Evolutionary conservation across 1,140 invertebrate species (phyloP).

Genomic region (Drosophila littoralis): DNA sequence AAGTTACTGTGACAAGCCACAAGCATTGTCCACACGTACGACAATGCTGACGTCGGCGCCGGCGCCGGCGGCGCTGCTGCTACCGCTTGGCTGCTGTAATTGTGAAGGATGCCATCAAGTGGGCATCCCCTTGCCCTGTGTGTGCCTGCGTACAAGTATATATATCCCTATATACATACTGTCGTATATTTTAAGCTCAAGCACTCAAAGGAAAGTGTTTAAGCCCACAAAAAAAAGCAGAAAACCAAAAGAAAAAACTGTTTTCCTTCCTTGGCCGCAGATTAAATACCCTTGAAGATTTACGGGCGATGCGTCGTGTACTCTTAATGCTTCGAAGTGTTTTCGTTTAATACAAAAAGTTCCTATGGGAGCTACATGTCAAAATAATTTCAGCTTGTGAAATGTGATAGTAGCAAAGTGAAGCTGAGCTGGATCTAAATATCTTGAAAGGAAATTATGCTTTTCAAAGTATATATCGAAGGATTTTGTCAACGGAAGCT

Average conservation of each 20-base stretch:
- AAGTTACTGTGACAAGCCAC: slow-evolving; percentile 69
- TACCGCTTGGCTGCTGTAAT: slow-evolving; percentile 62
- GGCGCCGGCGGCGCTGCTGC: slow-evolving; percentile 4
- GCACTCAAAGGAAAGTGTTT: slow-evolving; percentile 74
- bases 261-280: not conserved
- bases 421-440: too few relatives aligned
- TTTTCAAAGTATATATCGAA: too few relatives aligned
- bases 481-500: too few relatives aligned
- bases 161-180: slow-evolving; percentile 21
- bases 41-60: slow-evolving; percentile 26
- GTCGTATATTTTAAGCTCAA: slow-evolving; percentile 75
- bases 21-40: slow-evolving; percentile 73
- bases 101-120: slow-evolving; percentile 82
- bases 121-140: slow-evolving; percentile 43
- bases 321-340: too few relatives aligned
- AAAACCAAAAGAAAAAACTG: slow-evolving; percentile 17
- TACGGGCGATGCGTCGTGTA: too few relatives aligned
- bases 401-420: too few relatives aligned
- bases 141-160: not conserved
- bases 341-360: too few relatives aligned
- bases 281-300: not conserved
- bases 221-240: slow-evolving; percentile 61
- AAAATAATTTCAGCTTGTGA: too few relatives aligned
- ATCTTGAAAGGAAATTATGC: too few relatives aligned
- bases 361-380: too few relatives aligned